These are phyloP conservation scores for Noctua pronuba DNA, from an alignment of 2,888 invertebrate genomes.

Conservation along the genomic window DNA sequence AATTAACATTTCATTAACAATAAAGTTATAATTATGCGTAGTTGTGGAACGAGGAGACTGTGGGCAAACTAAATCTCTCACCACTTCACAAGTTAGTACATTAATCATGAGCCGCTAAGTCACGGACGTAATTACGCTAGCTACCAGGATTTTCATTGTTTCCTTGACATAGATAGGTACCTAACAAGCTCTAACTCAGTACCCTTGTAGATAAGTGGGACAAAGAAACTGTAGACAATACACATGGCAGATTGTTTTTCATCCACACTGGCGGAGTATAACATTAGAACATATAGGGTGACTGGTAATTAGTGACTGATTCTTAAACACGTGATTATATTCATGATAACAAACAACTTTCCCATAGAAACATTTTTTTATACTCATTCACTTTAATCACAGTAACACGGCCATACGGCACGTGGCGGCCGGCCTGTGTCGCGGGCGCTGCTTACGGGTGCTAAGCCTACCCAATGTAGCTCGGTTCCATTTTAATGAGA, in stretches of 20 bases:
- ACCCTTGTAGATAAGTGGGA: not conserved
- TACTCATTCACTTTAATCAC: no score
- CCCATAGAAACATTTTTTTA: no score
- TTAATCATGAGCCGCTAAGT: conserved; percentile 52
- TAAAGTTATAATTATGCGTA: conserved; percentile 45
- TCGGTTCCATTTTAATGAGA: no score
- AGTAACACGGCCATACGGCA: no score
- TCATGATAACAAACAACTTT: no score
- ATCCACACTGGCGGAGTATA: no score
- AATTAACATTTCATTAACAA: conserved; percentile 50
- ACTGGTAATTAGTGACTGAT: no score
- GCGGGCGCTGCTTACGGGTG: no score
- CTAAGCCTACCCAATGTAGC: no score
- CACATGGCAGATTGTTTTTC: not conserved
- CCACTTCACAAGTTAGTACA: conserved; percentile 57
- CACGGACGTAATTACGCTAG: conserved; percentile 50
- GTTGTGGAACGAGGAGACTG: conserved; percentile 1
- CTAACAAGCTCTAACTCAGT: not conserved
- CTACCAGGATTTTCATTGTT: conserved; percentile 40
- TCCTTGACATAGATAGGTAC: conserved; percentile 11
- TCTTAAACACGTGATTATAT: no score
- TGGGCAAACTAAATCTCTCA: conserved; percentile 49
- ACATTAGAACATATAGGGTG: no score
- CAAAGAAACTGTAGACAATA: conserved; percentile 12
- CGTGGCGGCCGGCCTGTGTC: no score